A percentile compares a stretch with the other conserved stretches of the same genome.
Evolutionary conservation across 2,888 invertebrate species (phyloP).

Genomic region (Papilio elwesi): DNA sequence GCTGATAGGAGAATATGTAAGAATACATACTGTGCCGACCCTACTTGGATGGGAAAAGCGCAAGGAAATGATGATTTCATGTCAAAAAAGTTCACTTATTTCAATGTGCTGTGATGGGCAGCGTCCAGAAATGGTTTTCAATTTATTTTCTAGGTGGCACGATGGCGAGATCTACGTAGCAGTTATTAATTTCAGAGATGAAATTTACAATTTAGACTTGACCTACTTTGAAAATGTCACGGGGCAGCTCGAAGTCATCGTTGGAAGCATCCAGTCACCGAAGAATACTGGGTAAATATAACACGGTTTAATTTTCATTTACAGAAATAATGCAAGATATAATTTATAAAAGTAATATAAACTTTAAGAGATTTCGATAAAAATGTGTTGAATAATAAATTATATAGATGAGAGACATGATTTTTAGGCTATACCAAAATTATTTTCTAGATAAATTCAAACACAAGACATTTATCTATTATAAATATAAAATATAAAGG

Average conservation of each 20-base stretch:
- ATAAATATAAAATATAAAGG: too few relatives aligned
- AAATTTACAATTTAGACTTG: constrained; percentile 80
- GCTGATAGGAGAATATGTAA: too few relatives aligned
- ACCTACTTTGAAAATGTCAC: constrained; percentile 76
- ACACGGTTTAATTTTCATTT: constrained; percentile 3
- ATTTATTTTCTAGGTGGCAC: constrained; percentile 50
- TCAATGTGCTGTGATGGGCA: constrained; percentile 38
- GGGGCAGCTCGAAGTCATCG: constrained; percentile 72
- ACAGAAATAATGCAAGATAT: background rate
- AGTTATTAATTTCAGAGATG: constrained; percentile 83
- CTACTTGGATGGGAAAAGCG: too few relatives aligned
- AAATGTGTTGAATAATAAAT: too few relatives aligned
- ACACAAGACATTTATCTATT: too few relatives aligned
- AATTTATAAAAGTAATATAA: background rate
- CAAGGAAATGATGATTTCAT: too few relatives aligned
- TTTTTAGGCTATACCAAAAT: too few relatives aligned
- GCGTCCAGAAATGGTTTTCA: background rate
- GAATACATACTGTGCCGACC: too few relatives aligned
- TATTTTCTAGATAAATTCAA: too few relatives aligned
- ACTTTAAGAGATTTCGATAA: too few relatives aligned
- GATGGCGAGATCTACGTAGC: constrained; percentile 69
- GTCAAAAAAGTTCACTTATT: background rate
- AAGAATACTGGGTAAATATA: constrained; percentile 78
- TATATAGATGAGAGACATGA: too few relatives aligned
- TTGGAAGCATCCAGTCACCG: constrained; percentile 78